Conservation (phyloP, 2,113 vertebrate species). For the Mastomys coucha region DNA sequence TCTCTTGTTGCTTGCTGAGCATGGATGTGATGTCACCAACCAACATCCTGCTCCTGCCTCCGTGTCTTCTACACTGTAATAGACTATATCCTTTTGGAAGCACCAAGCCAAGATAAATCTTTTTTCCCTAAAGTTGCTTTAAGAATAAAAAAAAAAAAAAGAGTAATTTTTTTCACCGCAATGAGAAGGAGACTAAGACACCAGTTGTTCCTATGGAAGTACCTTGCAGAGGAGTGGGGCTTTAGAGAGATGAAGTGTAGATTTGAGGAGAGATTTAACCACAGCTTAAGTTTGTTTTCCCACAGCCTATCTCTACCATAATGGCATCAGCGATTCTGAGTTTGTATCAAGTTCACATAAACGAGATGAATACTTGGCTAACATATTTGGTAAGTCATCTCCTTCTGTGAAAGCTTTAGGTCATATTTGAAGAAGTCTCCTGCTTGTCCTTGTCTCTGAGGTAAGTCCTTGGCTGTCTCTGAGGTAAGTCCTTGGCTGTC, state of each 20-base stretch:
- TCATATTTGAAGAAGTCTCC: not conserved
- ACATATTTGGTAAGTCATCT: constrained; percentile 66
- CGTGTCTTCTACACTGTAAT: no score
- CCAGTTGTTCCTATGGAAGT: not conserved
- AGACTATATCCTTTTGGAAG: no score
- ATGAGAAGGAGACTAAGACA: not conserved
- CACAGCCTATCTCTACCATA: not conserved
- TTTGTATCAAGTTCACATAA: not conserved
- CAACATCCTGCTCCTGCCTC: not conserved
- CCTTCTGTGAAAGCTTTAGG: not conserved
- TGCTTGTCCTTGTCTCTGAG: not conserved
- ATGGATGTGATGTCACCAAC: not conserved
- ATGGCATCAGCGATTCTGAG: not conserved
- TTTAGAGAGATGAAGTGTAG: not conserved
- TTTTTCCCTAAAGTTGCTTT: not conserved
- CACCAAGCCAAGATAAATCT: not conserved
- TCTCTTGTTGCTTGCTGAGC: not conserved
- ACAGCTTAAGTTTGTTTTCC: constrained; percentile 5
- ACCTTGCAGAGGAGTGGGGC: no score
- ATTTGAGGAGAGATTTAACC: not conserved
- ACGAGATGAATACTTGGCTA: constrained; percentile 30
- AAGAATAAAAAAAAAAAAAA: no score
- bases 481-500: not conserved
- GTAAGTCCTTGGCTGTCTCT: not conserved
- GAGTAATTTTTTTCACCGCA: not conserved